phyloP scores from a whole-genome alignment of 2,888 invertebrate species.

The Drosophila engyochracea region DNA sequence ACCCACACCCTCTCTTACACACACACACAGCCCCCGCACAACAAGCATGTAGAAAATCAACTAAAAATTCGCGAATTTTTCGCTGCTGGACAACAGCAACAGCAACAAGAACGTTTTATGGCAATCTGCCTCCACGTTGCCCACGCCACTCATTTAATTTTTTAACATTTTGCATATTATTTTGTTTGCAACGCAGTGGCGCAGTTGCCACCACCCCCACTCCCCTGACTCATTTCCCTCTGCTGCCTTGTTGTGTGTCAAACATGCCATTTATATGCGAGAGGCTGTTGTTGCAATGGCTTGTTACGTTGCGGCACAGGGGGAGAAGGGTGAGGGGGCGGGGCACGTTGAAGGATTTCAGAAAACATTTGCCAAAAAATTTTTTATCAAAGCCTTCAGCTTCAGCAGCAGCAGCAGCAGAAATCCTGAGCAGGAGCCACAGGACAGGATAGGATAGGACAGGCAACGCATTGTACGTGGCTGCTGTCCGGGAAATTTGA shows the following conservation, averaged over 20 bases:
- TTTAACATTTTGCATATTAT: constrained; percentile 82
- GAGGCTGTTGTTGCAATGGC: constrained; percentile 68
- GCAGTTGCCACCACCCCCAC: constrained; percentile 17
- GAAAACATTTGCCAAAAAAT: constrained; percentile 77
- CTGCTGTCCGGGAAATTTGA: constrained; percentile 75
- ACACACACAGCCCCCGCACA: not conserved
- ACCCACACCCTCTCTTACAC: not conserved
- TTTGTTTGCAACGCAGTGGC: constrained; percentile 75
- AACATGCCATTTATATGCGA: constrained; percentile 81
- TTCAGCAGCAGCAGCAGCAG: constrained; percentile 42
- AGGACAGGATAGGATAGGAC: constrained; percentile 11
- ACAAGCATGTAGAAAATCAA: constrained; percentile 68
- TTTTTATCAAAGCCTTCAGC: constrained; percentile 81
- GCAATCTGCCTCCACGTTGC: constrained; percentile 20
- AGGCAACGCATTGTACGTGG: constrained; percentile 61
- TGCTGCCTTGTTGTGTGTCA: constrained; percentile 58
- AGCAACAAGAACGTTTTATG: constrained; percentile 30
- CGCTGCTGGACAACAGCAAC: constrained; percentile 55
- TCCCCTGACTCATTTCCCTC: not conserved
- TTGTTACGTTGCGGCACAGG: constrained; percentile 40
- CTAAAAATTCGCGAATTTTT: constrained; percentile 80
- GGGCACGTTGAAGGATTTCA: constrained; percentile 67
- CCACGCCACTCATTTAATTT: constrained; percentile 67
- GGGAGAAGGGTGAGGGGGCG: not conserved
- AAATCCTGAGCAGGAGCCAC: constrained; percentile 26